Base-by-base conservation (phyloP, 30 jellyfish, hydroid and myxozoan genomes). In the Rhopilema esculentum region DNA sequence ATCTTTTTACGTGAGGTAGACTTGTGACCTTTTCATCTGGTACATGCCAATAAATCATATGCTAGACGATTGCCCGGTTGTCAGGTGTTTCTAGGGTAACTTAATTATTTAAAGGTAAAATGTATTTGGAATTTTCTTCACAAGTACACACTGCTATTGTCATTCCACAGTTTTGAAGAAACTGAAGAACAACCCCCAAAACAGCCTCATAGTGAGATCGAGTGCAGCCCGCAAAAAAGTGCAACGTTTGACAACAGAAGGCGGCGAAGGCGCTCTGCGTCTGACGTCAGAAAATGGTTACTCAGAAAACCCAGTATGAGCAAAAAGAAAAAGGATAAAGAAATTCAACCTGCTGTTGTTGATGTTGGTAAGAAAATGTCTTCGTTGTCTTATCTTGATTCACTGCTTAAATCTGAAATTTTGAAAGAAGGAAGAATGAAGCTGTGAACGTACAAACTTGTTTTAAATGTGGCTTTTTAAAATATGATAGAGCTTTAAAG, bases 281-380 rank as follows among this genome's bases (percentile, higher is more conserved):
- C 91, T 33, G 96, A 88, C 66, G 96, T 88, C 69, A 88, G 52
- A 25, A 88, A 88, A 8, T 88, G 96, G 96, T 61, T 88, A 23
- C 76, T 88, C 30, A 77, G 86, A 75, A 77, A 69, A 77, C 96
- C 90, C 23, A 77, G 91, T 29, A 48, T 76, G 70, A 75, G 57
- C 27, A 88, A 83, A 32, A 68, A 66, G 75, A 79, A 88, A 49
- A 77, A 63, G 28, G 84, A 88, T 29, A 79, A 78, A 50, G 96
- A 88, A 27, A 30, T 1, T 19, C 52, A 66, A 84, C 28, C 26
- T 9, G 31, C 75, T 19, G 83, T n/a, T 1, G 31, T 79, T n/a
- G 80, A 27, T 2, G 22, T 18, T 65, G 71, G 80, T 63, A 21
- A 77, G 77, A n/a, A 27, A 40, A 20, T 50, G n/a, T 26, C 21